phyloP scores from a whole-genome alignment of 1,140 invertebrate genomes.

The Drosophila bipectinata region DNA sequence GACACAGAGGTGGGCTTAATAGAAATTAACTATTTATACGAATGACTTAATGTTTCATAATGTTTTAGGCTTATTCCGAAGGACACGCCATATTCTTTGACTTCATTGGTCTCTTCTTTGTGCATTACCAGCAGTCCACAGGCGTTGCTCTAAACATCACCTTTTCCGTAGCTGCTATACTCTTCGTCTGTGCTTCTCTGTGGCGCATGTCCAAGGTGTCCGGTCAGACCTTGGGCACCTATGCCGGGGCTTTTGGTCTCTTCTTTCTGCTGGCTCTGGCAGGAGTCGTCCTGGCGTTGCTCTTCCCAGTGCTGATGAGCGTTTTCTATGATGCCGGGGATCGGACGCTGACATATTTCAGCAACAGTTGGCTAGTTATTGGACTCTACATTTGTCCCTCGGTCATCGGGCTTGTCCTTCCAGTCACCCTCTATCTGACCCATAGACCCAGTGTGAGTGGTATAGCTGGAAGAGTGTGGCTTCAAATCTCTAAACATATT shows the following conservation, averaged over 20 bases:
- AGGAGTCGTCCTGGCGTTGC: slow-evolving; percentile 87
- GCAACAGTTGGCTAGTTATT: slow-evolving; percentile 87
- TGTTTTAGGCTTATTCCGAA: slow-evolving; percentile 54
- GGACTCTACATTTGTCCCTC: slow-evolving; percentile 86
- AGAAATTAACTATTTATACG: neutral
- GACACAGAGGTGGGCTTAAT: slow-evolving; percentile 66
- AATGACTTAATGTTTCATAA: neutral
- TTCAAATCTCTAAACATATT: neutral
- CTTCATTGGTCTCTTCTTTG: slow-evolving; percentile 89
- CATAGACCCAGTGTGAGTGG: slow-evolving; percentile 85
- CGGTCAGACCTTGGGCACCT: slow-evolving; percentile 22
- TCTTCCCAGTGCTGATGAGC: slow-evolving; percentile 84
- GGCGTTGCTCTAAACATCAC: slow-evolving; percentile 85
- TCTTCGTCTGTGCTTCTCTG: slow-evolving; percentile 83
- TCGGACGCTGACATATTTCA: slow-evolving; percentile 89
- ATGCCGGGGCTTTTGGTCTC: slow-evolving; percentile 26
- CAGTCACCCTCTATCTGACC: slow-evolving; percentile 39
- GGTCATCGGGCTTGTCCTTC: slow-evolving; percentile 74
- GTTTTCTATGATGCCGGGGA: slow-evolving; percentile 70
- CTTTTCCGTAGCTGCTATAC: slow-evolving; percentile 84
- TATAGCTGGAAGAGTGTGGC: fast-evolving
- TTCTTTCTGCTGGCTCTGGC: slow-evolving; percentile 77
- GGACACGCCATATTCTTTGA: slow-evolving; percentile 91
- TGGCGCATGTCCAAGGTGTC: slow-evolving; percentile 59
- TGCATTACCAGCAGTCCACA: slow-evolving; percentile 86